A percentile compares a stretch with the other conserved stretches of the same genome.
phyloP scores from a whole-genome alignment of 2,888 invertebrate species.

The Hypomecis atomaria region DNA sequence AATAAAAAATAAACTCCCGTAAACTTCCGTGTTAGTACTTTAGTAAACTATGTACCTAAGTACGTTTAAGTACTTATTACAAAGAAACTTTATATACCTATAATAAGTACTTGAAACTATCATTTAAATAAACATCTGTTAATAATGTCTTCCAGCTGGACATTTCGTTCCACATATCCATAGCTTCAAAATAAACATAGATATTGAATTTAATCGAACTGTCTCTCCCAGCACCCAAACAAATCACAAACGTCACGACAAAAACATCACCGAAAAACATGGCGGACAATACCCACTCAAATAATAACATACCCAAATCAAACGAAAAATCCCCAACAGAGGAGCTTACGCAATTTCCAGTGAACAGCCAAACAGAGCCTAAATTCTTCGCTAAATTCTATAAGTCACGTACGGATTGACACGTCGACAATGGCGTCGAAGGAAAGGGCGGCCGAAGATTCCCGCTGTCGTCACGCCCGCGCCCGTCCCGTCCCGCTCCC shows the following conservation, averaged over 20 bases:
- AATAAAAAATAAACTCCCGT: too few species aligned
- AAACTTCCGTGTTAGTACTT: too few species aligned
- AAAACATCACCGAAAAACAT: background rate
- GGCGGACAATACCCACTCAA: slow-evolving; percentile 13
- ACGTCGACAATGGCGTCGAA: slow-evolving; percentile 40
- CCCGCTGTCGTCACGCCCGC: slow-evolving; percentile 26
- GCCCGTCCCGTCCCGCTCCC: slow-evolving; percentile 38
- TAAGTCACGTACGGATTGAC: slow-evolving; percentile 61
- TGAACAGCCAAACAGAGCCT: slow-evolving; percentile 49
- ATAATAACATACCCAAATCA: slow-evolving; percentile 31
- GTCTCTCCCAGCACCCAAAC: too few species aligned
- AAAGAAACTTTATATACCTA: too few species aligned
- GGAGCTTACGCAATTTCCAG: slow-evolving; percentile 30
- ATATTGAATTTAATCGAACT: too few species aligned
- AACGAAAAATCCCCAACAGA: slow-evolving; percentile 30
- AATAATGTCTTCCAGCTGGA: too few species aligned
- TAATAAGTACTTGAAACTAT: too few species aligned
- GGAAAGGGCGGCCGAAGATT: slow-evolving; percentile 19
- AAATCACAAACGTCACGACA: background rate
- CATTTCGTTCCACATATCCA: too few species aligned
- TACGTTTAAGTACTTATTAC: too few species aligned
- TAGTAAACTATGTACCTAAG: too few species aligned
- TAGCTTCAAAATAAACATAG: too few species aligned
- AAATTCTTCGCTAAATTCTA: slow-evolving; percentile 49
- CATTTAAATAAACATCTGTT: too few species aligned